Evolutionary conservation across 2,113 vertebrate species (phyloP), one percentile per base, ranked within the genome.

Genomic region (Hemiprocne comata): DNA sequence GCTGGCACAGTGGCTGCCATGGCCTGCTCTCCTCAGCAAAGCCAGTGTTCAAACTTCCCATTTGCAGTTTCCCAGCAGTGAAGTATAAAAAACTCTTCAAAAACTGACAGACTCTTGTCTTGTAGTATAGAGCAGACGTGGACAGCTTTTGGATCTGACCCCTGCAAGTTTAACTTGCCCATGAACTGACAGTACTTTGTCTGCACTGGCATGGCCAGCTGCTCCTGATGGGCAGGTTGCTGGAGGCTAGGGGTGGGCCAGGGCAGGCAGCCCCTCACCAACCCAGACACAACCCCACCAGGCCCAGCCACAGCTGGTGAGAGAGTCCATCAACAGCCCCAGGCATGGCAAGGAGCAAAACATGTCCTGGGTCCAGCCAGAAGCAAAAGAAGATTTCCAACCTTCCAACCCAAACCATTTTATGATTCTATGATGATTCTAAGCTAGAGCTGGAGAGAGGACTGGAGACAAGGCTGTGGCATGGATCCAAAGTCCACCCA

Each of bases 81-180:
- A 54, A 58, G 29, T 2, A 20, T 0, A 25, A n/a, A 34, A 44
- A 50, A 66, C 34, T 26, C 62, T 23, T 66, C 11, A 7, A 48
- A 76, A 36, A 10, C n/a, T 4, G 10, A 31, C 18, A 28, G 19
- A 1, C 10, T 23, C 1, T 7, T 53, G 4, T 23, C 50, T n/a
- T 8, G 3, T 9, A 17, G 4, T 0, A 4, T 53, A 36, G 33
- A 64, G 33, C 21, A 42, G 50, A 40, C 12, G 10, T 0, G 1
- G 51, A 9, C 24, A 57, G 60, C 31, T 64, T 33, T 26, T 16
- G 25, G 80, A 40, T 11, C 34, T 2, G 5, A 9, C 6, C 12
- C 24, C 26, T 17, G 14, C 11, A 20, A 8, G 28, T 4, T 65
- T 15, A 10, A 23, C 26, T 79, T 6, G 51, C 15, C 40, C 18